Evolutionary conservation across 2,113 vertebrate genomes (phyloP), one percentile per base, ranked within the genome.

Genomic region (Apistogramma diplotaenia): DNA sequence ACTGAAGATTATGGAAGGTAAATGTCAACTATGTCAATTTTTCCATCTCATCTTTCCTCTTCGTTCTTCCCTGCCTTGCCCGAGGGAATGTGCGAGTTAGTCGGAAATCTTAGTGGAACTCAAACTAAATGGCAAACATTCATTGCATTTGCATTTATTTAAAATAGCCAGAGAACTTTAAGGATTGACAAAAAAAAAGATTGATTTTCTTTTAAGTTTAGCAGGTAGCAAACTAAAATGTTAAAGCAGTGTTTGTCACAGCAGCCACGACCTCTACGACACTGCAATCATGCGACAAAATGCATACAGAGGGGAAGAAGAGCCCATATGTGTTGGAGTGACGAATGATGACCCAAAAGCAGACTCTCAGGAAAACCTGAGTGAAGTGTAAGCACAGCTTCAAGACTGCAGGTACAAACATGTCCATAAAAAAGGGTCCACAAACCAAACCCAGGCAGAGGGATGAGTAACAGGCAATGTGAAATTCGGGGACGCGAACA

Each of bases 1-100:
- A 89, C 87, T 67, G 79, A 92, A 87, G 91, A 86, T 85, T 91
- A 91, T 89, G 74, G 79, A 92, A 93, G 72, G 84, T 87, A 92
- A 92, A 92, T 92, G 90, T 92, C 88, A 91, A 74, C 75, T 27
- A 57, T 80, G 51, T 70, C 60, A 60, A 49, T 70, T 76, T 27
- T 83, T 19, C 59, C 21, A 33, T 62, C 62, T 81, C 54, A 25
- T 70, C 40, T 16, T 72, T 16, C 74, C 21, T 33, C 5, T 12
- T 74, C 40, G 23, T 57, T 77, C 15, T 29, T 19, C 53, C 2
- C 11, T 58, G 35, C 49, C 51, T 65, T n/a, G 6, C 15, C 3
- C 6, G 13, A 18, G 35, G 33, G 8, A 35, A 29, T 58, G 5
- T 46, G 55, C 19, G 29, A 60, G 43, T 53, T 21, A 53, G 29